A percentile compares a stretch with the other conserved stretches of the same genome.
These are phyloP conservation scores for Pedetes capensis DNA, from an alignment of 2,113 vertebrate species.

Conservation along the genomic window DNA sequence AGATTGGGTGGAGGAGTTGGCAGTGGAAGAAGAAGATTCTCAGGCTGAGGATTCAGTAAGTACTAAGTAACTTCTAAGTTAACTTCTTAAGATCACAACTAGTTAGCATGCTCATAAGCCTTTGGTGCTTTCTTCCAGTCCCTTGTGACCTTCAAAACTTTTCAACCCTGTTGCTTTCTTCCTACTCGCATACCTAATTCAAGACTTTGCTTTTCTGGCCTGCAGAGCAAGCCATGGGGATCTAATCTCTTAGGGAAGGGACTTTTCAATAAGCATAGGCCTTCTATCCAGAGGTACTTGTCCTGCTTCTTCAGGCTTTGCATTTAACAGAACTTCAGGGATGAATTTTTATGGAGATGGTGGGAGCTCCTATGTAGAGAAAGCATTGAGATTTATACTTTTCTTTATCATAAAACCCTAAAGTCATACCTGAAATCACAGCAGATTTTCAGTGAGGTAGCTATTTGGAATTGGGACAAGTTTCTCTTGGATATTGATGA, in stretches of 20 bases:
- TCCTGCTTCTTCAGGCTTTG: not conserved
- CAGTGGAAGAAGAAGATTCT: conserved; percentile 97
- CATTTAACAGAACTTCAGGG: not conserved
- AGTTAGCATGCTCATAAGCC: not conserved
- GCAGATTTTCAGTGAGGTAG: not conserved
- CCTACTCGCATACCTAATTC: not conserved
- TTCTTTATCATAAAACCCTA: not conserved
- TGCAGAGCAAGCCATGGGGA: not conserved
- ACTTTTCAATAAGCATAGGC: not conserved
- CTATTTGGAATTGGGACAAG: not conserved
- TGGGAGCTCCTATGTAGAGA: not conserved
- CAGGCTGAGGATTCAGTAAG: conserved; percentile 98
- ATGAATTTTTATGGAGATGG: not conserved
- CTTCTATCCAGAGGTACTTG: not conserved
- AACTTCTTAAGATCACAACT: not conserved
- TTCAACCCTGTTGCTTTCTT: not conserved
- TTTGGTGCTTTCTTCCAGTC: not conserved
- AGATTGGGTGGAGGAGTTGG: conserved; percentile 98
- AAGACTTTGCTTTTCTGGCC: not conserved
- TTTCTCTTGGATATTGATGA: not conserved
- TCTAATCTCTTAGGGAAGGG: not conserved
- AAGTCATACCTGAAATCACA: not conserved
- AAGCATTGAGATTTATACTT: not conserved
- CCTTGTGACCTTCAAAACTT: not conserved
- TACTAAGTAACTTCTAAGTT: not conserved